These are phyloP conservation scores for Ethmia dodecea DNA, from an alignment of 2,888 invertebrate genomes.

Conservation along the genomic window DNA sequence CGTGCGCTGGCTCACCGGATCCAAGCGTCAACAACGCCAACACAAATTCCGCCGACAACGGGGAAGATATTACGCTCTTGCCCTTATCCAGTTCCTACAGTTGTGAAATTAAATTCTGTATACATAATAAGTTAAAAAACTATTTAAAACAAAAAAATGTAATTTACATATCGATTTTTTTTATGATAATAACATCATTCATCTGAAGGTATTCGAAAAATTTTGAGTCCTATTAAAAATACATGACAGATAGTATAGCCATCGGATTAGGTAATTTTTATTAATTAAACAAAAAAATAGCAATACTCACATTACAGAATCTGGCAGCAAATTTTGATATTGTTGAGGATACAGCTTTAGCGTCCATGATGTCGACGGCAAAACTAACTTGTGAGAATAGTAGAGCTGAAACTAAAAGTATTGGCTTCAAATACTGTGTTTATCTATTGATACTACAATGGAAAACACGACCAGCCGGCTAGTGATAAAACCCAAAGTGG, in stretches of 20 bases:
- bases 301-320: constrained; percentile 69
- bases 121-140: neutral
- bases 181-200: too few species aligned
- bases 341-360: constrained; percentile 47
- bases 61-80: constrained; percentile 66
- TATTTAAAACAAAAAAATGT: too few species aligned
- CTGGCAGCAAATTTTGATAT: constrained; percentile 62
- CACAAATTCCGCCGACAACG: constrained; percentile 66
- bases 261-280: neutral
- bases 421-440: too few species aligned
- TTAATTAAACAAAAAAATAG: neutral
- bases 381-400: constrained; percentile 27
- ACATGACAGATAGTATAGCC: too few species aligned
- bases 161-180: neutral
- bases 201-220: too few species aligned
- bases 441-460: neutral
- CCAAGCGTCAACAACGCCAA: constrained; percentile 62
- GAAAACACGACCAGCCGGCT: neutral
- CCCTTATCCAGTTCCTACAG: constrained; percentile 55
- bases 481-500: neutral
- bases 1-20: constrained; percentile 48
- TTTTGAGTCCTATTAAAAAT: neutral
- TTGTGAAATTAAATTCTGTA: neutral
- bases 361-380: constrained; percentile 43
- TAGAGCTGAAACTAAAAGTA: constrained; percentile 39